These are phyloP conservation scores for Excalfactoria chinensis DNA, from an alignment of 2,113 vertebrate genomes.

Conservation along the genomic window DNA sequence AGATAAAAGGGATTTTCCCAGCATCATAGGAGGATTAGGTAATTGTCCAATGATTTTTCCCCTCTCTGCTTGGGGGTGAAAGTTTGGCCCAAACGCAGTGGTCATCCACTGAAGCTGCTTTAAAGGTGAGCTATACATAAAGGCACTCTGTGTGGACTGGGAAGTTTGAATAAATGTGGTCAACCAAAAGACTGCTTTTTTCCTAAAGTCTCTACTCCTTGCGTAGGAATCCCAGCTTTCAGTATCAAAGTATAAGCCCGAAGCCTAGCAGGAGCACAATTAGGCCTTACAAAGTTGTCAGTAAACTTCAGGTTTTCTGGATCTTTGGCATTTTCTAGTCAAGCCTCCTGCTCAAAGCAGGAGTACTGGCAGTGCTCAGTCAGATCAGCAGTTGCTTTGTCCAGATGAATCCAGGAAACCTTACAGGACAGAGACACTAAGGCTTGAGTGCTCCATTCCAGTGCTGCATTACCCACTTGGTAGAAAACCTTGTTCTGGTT, in stretches of 20 bases:
- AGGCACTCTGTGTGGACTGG: neutral
- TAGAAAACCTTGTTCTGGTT: neutral
- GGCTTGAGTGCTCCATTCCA: neutral
- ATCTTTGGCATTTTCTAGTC: neutral
- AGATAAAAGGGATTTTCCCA: conserved; percentile 9
- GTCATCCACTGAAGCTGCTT: neutral
- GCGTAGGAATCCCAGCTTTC: neutral
- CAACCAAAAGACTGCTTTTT: neutral
- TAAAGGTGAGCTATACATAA: neutral
- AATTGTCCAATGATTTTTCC: neutral
- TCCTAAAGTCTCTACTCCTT: neutral
- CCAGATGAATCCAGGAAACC: neutral
- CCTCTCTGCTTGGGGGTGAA: neutral
- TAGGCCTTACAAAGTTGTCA: neutral
- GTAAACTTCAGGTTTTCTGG: neutral
- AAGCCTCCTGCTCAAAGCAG: neutral
- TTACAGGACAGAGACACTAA: neutral
- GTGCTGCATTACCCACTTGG: neutral
- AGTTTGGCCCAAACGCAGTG: neutral
- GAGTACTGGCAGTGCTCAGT: neutral
- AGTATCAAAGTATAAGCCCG: neutral
- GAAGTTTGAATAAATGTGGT: neutral
- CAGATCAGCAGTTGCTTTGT: neutral
- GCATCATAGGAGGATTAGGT: neutral
- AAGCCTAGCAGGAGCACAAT: neutral